Evolutionary conservation across 2,888 invertebrate species (phyloP).

Genomic region (Drosophila prolongata): DNA sequence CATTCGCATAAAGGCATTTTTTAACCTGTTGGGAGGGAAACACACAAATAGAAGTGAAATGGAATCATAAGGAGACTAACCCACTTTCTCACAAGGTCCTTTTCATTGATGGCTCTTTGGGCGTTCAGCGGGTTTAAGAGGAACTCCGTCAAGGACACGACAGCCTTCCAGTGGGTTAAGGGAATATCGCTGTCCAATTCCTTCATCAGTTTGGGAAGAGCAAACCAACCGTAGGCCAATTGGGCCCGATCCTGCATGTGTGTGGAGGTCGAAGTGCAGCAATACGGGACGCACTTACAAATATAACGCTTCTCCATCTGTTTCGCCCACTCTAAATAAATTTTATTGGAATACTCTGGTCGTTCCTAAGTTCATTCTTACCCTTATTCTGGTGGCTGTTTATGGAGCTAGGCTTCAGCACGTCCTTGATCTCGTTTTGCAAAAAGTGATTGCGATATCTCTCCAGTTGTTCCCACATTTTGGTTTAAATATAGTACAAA

Average conservation of each 20-base stretch:
- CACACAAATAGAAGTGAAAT: too few species aligned
- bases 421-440: conserved; percentile 62
- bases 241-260: conserved; percentile 71
- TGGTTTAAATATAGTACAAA: conserved; percentile 5
- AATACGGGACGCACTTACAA: conserved; percentile 30
- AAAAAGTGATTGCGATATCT: conserved; percentile 76
- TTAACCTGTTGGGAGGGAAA: conserved; percentile 39
- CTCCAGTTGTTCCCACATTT: conserved; percentile 80
- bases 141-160: conserved; percentile 75
- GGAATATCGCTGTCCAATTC: conserved; percentile 71
- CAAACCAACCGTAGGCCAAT: conserved; percentile 76
- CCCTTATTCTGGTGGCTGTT: conserved; percentile 52
- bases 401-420: conserved; percentile 54
- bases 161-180: conserved; percentile 69
- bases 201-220: conserved; percentile 75
- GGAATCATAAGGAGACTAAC: neutral
- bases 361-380: conserved; percentile 8
- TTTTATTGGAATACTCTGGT: neutral
- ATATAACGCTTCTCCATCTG: conserved; percentile 37
- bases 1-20: conserved; percentile 64
- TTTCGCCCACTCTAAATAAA: conserved; percentile 44
- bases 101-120: conserved; percentile 71
- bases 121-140: conserved; percentile 75
- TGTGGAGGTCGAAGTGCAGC: conserved; percentile 51
- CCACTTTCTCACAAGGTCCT: conserved; percentile 78